Conservation (phyloP, 1,140 invertebrate genomes). For the Manduca sexta region DNA sequence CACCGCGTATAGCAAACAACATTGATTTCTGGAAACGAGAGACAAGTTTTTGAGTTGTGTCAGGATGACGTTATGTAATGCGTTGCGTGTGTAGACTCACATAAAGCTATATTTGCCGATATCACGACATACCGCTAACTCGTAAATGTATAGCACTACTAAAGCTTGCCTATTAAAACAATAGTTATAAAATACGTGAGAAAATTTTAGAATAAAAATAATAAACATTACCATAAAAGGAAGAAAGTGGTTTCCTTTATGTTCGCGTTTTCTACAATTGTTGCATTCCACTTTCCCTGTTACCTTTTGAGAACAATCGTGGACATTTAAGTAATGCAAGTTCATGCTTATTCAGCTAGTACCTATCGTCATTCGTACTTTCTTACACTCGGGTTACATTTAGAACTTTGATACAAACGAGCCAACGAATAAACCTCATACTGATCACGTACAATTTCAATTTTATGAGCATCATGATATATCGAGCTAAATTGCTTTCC, state of each 20-base stretch:
- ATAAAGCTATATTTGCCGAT: too few relatives aligned
- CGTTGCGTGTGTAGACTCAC: too few relatives aligned
- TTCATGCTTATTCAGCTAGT: background rate
- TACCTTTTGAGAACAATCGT: background rate
- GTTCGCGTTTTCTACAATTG: background rate
- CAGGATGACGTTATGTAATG: slow-evolving; percentile 15
- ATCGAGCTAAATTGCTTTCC: slow-evolving; percentile 12
- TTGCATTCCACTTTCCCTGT: slow-evolving; percentile 1
- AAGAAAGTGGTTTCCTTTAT: background rate
- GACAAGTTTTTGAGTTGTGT: slow-evolving; percentile 41
- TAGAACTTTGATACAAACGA: slow-evolving; percentile 5
- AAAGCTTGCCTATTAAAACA: too few relatives aligned
- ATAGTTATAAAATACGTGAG: too few relatives aligned
- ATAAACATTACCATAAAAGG: too few relatives aligned
- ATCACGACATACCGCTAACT: too few relatives aligned
- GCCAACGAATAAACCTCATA: slow-evolving; percentile 6
- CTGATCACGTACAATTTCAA: slow-evolving; percentile 9
- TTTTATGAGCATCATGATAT: slow-evolving; percentile 12
- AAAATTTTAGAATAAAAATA: too few relatives aligned
- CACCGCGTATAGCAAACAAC: slow-evolving; percentile 56
- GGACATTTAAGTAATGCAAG: slow-evolving; percentile 1
- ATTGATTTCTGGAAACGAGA: slow-evolving; percentile 65
- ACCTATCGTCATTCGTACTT: background rate
- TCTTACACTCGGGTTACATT: slow-evolving; percentile 4
- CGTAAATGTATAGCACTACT: too few relatives aligned